Base-by-base conservation (phyloP, 1,140 invertebrate species). In the Oncopeltus fasciatus region DNA sequence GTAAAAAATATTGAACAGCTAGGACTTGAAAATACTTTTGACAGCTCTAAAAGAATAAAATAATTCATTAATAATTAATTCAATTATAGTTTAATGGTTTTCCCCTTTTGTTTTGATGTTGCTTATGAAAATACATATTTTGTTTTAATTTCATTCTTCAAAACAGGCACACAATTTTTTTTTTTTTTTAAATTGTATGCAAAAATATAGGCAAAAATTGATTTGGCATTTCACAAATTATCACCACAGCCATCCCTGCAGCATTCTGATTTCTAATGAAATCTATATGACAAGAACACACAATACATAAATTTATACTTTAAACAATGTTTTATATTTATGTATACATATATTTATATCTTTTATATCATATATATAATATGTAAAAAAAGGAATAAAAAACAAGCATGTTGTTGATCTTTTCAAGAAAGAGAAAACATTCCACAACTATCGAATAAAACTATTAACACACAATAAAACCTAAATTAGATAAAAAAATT, bases 181-280 rank as follows among this genome's bases (percentile, higher is more conserved):
- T 9, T 9, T 20, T 8, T 53, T 24, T 53, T 18, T 24, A 53
- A 53, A 24, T 27, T 27, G 49, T 24, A 53, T 53, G 49, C 49
- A 53, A 53, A 53, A 53, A 53, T 53, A 53, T 53, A 53, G 49
- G 24, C 24, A 27, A 53, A 53, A 53, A 24, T 53, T 53, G 49
- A 24, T 24, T 24, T 53, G 21, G 26, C 14, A 3, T 47, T 24
- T 2, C 8, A 21, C 20, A 51, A 51, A 51, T 51, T 12, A 51
- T 21, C n/a, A 53, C 49, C 49, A 53, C 49, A 53, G 49, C 49
- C 49, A 53, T 8, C 20, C 49, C 24, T 53, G 49, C 24, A 53
- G 49, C 49, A 38, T 14, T 8, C 5, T 38, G 31, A 14, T 8
- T 2, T 51, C 8, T 2, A 20, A 51, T 44, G 24, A 51, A 51